These are phyloP conservation scores for Okapia johnstoni DNA, from an alignment of 2,113 vertebrate genomes.

Conservation along the genomic window DNA sequence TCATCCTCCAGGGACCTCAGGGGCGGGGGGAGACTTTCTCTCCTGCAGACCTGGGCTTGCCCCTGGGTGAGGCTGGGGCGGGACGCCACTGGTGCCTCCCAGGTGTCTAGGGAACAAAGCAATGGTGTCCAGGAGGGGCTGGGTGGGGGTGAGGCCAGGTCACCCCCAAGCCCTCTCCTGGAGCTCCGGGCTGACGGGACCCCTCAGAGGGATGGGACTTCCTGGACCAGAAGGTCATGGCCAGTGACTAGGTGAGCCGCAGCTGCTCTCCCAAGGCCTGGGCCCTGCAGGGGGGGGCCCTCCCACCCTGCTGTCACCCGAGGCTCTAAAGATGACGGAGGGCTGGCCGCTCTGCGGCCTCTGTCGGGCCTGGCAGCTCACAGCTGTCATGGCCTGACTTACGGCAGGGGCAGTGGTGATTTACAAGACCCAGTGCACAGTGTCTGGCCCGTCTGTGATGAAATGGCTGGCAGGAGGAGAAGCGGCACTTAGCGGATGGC, in stretches of 20 bases:
- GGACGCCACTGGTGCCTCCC: fast-evolving
- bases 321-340: background rate
- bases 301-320: fast-evolving
- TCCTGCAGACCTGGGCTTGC: background rate
- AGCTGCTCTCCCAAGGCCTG: background rate
- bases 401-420: background rate
- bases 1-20: fast-evolving
- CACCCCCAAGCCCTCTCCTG: background rate
- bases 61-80: background rate
- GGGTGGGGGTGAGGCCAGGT: fast-evolving
- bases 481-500: fast-evolving
- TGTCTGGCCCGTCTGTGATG: background rate
- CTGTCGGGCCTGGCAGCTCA: background rate
- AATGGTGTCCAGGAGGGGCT: background rate
- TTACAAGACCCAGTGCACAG: fast-evolving
- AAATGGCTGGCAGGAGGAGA: background rate
- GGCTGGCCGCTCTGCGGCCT: background rate
- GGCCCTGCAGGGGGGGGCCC: background rate
- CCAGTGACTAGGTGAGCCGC: background rate
- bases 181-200: background rate
- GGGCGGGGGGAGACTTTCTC: fast-evolving
- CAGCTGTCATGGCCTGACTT: background rate
- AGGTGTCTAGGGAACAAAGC: fast-evolving
- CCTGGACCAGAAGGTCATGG: background rate
- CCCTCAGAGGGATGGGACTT: background rate